These are phyloP conservation scores for Chlorodrepanis virens DNA, from an alignment of 2,113 vertebrate species.

Conservation along the genomic window DNA sequence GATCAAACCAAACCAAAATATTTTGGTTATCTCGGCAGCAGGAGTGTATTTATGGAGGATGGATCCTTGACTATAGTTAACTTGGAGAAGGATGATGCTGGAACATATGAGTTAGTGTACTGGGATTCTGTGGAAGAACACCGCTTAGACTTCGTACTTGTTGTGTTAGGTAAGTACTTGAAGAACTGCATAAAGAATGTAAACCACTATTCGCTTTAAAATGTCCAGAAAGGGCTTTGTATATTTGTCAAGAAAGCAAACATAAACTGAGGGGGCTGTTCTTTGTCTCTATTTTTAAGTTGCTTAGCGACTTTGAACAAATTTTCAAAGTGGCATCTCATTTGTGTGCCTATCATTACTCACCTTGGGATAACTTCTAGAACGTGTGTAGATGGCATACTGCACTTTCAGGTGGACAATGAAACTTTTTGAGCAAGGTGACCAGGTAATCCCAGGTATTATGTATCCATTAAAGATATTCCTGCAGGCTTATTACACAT, in stretches of 20 bases:
- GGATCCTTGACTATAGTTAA: not conserved
- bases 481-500: not conserved
- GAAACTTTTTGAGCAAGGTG: not conserved
- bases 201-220: not conserved
- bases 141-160: accelerated
- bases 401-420: not conserved
- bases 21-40: accelerated
- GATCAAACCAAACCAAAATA: accelerated
- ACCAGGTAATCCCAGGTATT: not conserved
- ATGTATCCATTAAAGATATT: not conserved
- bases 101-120: not conserved
- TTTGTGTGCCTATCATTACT: not conserved
- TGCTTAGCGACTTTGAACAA: not conserved
- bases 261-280: not conserved
- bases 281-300: not conserved
- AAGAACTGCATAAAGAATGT: not conserved
- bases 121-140: accelerated
- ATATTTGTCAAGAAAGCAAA: not conserved
- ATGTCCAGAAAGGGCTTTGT: not conserved
- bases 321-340: not conserved
- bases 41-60: not conserved
- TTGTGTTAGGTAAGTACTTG: not conserved
- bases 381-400: not conserved
- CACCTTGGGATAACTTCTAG: not conserved
- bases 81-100: not conserved